Evolutionary conservation across 1,140 invertebrate species (phyloP), one percentile per base, ranked within the genome.

Genomic region (Drosophila fuyamai): DNA sequence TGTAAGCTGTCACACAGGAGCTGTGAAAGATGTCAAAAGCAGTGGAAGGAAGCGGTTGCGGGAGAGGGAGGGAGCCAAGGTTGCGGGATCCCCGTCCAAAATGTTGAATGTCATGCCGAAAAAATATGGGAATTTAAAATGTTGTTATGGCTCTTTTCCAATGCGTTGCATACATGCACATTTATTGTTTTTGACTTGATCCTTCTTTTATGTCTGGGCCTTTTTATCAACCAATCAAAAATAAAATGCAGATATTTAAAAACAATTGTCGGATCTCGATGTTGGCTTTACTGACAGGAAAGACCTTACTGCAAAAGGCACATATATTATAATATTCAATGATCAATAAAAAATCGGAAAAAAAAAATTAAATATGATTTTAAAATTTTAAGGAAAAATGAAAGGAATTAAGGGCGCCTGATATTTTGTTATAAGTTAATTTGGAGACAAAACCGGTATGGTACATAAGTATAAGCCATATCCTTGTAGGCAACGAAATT

Each of bases 21-120:
- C 67, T 86, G 82, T 77, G 79, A 67, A 81, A 81, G 73, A 81
- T 81, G 79, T 81, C 81, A 86, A 58, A 75, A 61, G 63, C 81
- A 81, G 78, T 18, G 40, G n/a, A 56, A 57, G 46, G 40, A n/a
- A 38, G 23, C 27, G 4, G 36, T 12, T 18, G 9, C 5, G 3
- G 16, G 14, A 8, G 8, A 16, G 13, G 23, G 16, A 32, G 6
- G 5, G 29, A 23, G 5, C 35, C 32, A 35, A 7, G n/a, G 2
- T 23, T 5, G 32, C 18, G 16, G 23, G 32, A 35, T 10, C 16
- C 35, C 35, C 35, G 1, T 23, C 18, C 51, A 9, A 58, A 71
- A 57, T 36, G 43, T 70, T 70, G 56, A 68, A 48, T 13, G 57
- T 66, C 51, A 47, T 38, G 29, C 36, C 14, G 12, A 41, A 50